Percentiles rank a stretch among this genome's conserved stretches.
Evolutionary conservation across 2,113 vertebrate species (phyloP).

Genomic region (Girardinichthys multiradiatus): DNA sequence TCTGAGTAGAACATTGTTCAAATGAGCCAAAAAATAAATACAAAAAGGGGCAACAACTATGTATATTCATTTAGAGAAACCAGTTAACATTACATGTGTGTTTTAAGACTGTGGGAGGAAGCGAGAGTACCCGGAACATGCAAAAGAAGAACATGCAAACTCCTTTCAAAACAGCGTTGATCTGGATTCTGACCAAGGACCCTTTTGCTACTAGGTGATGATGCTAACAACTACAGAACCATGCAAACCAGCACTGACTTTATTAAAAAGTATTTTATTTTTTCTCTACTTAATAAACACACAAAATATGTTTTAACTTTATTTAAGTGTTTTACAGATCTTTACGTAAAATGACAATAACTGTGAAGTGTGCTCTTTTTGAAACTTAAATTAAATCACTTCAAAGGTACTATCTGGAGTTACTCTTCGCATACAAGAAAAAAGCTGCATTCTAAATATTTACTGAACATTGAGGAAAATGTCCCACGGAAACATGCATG

Average conservation of each 20-base stretch:
- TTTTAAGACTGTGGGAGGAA: neutral
- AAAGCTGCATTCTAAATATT: no score
- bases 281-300: neutral
- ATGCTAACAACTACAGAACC: neutral
- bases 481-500: conserved; percentile 5
- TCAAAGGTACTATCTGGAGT: conserved; percentile 21
- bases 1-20: no score
- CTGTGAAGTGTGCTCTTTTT: neutral
- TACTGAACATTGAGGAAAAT: no score
- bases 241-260: no score
- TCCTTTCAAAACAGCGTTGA: neutral
- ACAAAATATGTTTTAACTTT: neutral
- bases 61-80: neutral
- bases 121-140: neutral
- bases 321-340: neutral
- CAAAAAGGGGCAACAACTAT: no score
- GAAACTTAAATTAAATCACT: neutral
- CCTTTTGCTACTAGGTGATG: neutral
- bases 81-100: neutral
- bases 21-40: no score
- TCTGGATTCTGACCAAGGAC: neutral
- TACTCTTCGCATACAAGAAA: neutral
- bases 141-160: no score
- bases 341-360: neutral
- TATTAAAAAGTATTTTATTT: neutral